phyloP scores from a whole-genome alignment of 2,888 invertebrate genomes.

The Tuta absoluta region DNA sequence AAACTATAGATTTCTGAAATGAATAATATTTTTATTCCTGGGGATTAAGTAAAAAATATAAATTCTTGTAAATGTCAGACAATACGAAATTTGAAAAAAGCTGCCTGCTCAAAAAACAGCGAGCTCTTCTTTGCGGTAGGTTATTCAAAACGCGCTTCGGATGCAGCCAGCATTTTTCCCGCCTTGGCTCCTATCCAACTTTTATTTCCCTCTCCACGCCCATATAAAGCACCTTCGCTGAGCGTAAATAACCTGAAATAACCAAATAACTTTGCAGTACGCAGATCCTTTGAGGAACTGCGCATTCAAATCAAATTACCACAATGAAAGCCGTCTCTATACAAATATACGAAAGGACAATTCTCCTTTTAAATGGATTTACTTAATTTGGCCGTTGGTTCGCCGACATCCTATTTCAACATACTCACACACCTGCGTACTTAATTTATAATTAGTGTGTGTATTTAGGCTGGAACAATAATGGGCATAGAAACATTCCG shows the following conservation, averaged over 20 bases:
- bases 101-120: constrained; percentile 16
- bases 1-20: too few relatives aligned
- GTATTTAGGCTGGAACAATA: background rate
- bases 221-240: constrained; percentile 49
- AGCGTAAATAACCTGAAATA: constrained; percentile 48
- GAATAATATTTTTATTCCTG: too few relatives aligned
- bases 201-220: constrained; percentile 55
- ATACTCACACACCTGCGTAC: background rate
- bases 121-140: constrained; percentile 35
- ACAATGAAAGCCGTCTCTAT: constrained; percentile 30
- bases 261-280: constrained; percentile 53
- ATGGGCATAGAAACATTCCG: background rate
- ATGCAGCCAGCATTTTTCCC: constrained; percentile 47
- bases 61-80: background rate
- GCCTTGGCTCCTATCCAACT: constrained; percentile 62
- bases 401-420: background rate
- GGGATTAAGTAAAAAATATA: background rate
- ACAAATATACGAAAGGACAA: constrained; percentile 2
- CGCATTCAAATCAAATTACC: constrained; percentile 51
- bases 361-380: constrained; percentile 23
- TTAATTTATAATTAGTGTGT: constrained; percentile 1
- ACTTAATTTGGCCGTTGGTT: background rate
- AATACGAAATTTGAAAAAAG: background rate
- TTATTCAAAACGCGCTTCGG: constrained; percentile 55
- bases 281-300: constrained; percentile 53